A percentile compares a stretch with the other conserved stretches of the same genome.
phyloP scores from a whole-genome alignment of 2,797 vertebrate genomes.

The Lepidocolaptes lacrymiger region DNA sequence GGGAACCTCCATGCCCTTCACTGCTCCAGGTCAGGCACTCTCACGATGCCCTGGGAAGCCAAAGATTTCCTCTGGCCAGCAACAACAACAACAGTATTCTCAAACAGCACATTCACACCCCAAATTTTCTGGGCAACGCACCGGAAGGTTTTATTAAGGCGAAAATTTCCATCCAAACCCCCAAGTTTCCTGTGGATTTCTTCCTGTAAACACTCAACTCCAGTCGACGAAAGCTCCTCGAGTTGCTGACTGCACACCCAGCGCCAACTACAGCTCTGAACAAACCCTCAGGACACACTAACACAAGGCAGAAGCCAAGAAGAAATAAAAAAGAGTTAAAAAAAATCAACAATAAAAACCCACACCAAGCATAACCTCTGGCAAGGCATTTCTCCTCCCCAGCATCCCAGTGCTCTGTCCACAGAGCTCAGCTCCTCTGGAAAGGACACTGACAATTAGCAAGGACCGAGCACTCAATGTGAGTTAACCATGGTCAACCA shows the following conservation, averaged over 20 bases:
- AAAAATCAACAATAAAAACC: background rate
- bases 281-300: background rate
- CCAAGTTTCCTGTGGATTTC: constrained; percentile 23
- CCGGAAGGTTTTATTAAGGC: background rate
- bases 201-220: constrained; percentile 28
- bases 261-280: constrained; percentile 25
- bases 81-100: background rate
- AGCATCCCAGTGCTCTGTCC: background rate
- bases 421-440: background rate
- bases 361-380: constrained; percentile 21
- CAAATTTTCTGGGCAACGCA: background rate
- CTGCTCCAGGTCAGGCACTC: background rate
- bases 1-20: background rate
- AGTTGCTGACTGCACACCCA: fast-evolving
- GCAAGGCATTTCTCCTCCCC: background rate
- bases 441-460: background rate
- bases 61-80: background rate
- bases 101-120: background rate
- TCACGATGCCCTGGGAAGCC: background rate
- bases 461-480: background rate
- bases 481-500: constrained; percentile 7
- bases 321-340: background rate
- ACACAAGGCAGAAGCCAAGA: background rate
- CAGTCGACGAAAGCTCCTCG: background rate
- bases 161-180: constrained; percentile 19